Conservation (phyloP, 2,113 vertebrate species). For the Trematomus loennbergii region DNA sequence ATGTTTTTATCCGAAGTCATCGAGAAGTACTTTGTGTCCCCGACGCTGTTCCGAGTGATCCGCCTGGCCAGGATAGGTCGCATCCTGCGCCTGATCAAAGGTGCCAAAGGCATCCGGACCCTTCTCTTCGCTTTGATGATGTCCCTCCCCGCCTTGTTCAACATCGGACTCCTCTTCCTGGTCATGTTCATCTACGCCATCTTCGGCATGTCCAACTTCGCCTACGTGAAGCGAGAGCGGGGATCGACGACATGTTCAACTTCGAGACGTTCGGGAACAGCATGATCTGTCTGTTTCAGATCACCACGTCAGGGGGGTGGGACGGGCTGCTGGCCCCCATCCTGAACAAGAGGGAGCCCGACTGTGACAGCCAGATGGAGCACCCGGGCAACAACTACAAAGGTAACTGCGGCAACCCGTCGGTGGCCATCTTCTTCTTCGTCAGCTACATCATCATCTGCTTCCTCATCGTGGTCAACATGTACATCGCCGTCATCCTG, state of each 20-base stretch:
- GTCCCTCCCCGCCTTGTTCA: slow-evolving; percentile 97
- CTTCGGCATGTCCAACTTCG: slow-evolving; percentile 98
- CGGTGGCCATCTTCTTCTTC: slow-evolving; percentile 94
- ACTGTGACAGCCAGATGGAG: slow-evolving; percentile 88
- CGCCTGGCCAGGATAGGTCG: slow-evolving; percentile 95
- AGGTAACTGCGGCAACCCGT: slow-evolving; percentile 93
- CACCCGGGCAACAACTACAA: slow-evolving; percentile 88
- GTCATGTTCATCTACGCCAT: slow-evolving; percentile 99
- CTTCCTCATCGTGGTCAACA: slow-evolving; percentile 98
- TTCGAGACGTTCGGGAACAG: slow-evolving; percentile 97
- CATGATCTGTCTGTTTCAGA: slow-evolving; percentile 97
- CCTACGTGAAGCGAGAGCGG: slow-evolving; percentile 93
- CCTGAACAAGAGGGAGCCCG: slow-evolving; percentile 89
- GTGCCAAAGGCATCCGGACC: slow-evolving; percentile 96
- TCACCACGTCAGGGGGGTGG: slow-evolving; percentile 97
- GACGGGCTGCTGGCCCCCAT: slow-evolving; percentile 89
- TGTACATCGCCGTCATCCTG: slow-evolving; percentile 99
- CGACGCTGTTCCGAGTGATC: slow-evolving; percentile 94
- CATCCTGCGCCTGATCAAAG: slow-evolving; percentile 96
- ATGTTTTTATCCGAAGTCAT: slow-evolving; percentile 96
- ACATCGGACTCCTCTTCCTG: slow-evolving; percentile 95
- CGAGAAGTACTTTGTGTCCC: slow-evolving; percentile 95
- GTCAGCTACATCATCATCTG: slow-evolving; percentile 99
- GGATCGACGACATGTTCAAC: slow-evolving; percentile 97
- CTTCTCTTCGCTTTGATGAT: slow-evolving; percentile 98